Evolutionary conservation across 2,797 vertebrate genomes (phyloP), one percentile per base, ranked within the genome.

Genomic region (Hyperoplus lanceolatus): DNA sequence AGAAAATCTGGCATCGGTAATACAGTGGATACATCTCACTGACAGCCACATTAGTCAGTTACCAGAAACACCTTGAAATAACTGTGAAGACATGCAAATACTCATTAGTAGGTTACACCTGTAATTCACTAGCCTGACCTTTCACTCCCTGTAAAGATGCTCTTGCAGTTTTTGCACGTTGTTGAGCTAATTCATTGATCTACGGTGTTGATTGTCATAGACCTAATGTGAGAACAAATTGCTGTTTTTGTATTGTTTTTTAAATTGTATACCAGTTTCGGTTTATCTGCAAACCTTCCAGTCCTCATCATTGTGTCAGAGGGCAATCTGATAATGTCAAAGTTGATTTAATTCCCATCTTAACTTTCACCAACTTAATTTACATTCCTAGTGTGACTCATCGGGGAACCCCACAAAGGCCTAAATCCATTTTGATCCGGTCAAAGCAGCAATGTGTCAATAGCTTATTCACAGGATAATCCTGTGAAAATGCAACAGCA

Each of bases 341-440:
- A 48, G 60, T 60, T 70, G 38, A 75, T 64, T 57, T 61, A 46
- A 54, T 73, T 73, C 48, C 16, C 29, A 68, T 21, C 11, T 39
- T 53, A 51, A 53, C 67, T 43, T 62, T 70, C 21, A 64, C 29
- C 43, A 75, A 36, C 43, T 63, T 56, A 12, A 62, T 87, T 82
- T 68, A 62, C 42, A 80, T 73, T 85, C 58, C 36, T 62, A 16
- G 10, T 75, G 66, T 62, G 63, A 56, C 77, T 79, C 61, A 81
- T 56, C 45, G 68, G 49, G 49, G 50, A 71, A 58, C 36, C n/a
- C 64, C 64, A n/a, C 62, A 88, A 61, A 86, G 21, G 58, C 18
- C 15, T 65, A 77, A 79, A 79, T 80, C 62, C 56, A 57, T 71
- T 80, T 78, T 79, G 51, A 78, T 87, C 67, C 75, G 54, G 50